Base-by-base conservation (phyloP, 2,113 vertebrate genomes). In the Hypomesus transpacificus region DNA sequence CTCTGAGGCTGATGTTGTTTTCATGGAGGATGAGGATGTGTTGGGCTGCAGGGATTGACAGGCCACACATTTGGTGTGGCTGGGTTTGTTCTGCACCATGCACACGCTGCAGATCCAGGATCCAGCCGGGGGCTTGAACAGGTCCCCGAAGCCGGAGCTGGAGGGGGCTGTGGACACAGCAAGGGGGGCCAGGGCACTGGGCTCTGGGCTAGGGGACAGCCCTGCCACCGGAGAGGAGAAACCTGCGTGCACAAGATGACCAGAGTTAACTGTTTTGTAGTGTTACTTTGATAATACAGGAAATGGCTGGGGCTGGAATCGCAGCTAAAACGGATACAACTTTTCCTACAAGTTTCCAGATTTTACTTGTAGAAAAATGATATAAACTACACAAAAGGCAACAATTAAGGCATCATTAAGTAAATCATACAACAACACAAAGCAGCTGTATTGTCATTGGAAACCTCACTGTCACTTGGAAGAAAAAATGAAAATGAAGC, bases 41-140 rank as follows among this genome's bases (percentile, higher is more conserved):
- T 81, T 77, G 20, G 92, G 89, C 70, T 94, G 92, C 21, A 90
- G 75, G 2, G 91, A 61, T 52, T 83, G 80, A 69, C 95, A 98
- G 4, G 94, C 90, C n/a, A 91, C 77, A 22, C 95, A 98, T 72
- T 94, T 96, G 34, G 70, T 83, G 66, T 95, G 92, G 5, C 87
- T 89, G 7, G 85, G 62, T 84, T 94, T 94, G 91, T 94, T 98
- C 68, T 92, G 90, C 70, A 93, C 71, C n/a, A 92, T 74, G 76
- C 94, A 88, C 0, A 83, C 76, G 21, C 93, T 91, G 76, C 95
- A 93, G 73, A 88, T 93, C 96, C 95, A 95, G 1, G 86, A 90
- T 0, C 92, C 91, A 39, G 91, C 82, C 3, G 87, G 73, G 66
- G 92, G 81, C 78, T 94, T 95, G 46, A 93, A 89, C 70, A 87